Conservation (phyloP, 2,888 invertebrate species). For the Dryocosmus kuriphilus region DNA sequence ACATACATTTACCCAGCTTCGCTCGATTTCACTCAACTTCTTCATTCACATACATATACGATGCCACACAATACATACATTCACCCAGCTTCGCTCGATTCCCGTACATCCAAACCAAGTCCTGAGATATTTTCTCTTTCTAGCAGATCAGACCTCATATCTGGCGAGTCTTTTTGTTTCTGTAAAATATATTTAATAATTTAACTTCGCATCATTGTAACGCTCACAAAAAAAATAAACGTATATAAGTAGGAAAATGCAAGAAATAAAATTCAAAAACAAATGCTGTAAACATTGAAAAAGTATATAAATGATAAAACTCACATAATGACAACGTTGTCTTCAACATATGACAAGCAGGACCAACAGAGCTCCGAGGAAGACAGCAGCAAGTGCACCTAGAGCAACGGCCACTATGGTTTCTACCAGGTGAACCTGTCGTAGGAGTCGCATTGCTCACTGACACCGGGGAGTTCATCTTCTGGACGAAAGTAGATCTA, state of each 20-base stretch:
- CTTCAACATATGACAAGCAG: slow-evolving; percentile 83
- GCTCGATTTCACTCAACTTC: no score
- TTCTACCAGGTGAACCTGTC: slow-evolving; percentile 78
- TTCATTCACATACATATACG: no score
- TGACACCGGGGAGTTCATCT: slow-evolving; percentile 72
- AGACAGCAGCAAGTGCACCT: slow-evolving; percentile 83
- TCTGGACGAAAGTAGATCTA: background rate
- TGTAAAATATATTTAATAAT: slow-evolving; percentile 51
- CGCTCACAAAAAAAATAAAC: no score
- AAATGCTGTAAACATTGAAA: background rate
- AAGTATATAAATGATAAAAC: slow-evolving; percentile 44
- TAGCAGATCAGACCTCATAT: slow-evolving; percentile 71
- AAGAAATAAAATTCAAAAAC: no score
- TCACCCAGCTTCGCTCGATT: no score
- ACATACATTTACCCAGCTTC: no score
- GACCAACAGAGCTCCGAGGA: slow-evolving; percentile 83
- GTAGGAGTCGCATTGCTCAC: slow-evolving; percentile 67
- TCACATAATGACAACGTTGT: slow-evolving; percentile 77
- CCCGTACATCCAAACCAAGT: no score
- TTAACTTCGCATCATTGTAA: background rate
- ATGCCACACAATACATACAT: no score
- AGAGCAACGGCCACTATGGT: slow-evolving; percentile 84
- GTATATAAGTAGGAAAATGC: no score
- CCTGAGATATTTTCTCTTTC: slow-evolving; percentile 70
- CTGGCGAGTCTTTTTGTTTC: slow-evolving; percentile 73